Base-by-base conservation (phyloP, 23 tunicate genomes). In the Halocynthia roretzi region DNA sequence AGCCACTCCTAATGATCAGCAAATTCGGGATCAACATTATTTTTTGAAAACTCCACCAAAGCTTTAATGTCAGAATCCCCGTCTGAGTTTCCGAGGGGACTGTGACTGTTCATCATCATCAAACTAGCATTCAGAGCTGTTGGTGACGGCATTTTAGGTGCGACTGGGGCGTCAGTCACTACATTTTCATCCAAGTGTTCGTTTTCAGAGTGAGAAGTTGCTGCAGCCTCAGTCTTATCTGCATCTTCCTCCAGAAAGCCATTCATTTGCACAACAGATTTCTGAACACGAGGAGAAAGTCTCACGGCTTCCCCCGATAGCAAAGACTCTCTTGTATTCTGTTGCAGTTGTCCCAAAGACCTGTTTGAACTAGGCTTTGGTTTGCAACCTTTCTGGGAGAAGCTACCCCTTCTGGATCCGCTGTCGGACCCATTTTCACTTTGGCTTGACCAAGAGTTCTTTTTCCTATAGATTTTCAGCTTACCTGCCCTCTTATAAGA, bases 81-180 rank as follows among this genome's bases (percentile, higher is more conserved):
- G 44, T 31, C 44, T 31, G 44, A 31, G 44, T 31, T 31, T 31
- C 44, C 44, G 44, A 31, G 44, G 44, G 44, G 44, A 31, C 44
- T 31, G 44, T 31, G 44, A 31, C 78, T 54, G 63, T 74, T 74
- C 78, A 74, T 74, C 78, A 74, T 74, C 78, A 74, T 74, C 10
- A 74, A 21, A 50, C 22, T 74, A 54, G 78, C 78, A 18, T 74
- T 74, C 8, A 74, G 55, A 7, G 78, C 78, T 8, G 78, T 74
- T 21, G 78, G 78, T 50, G 78, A 74, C 8, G 62, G n/a, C 14
- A 22, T 74, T 8, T 74, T 53, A 12, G 8, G n/a, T 11, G 17
- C 5, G n/a, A 10, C 63, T 74, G 20, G 64, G 56, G 78, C 4
- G 44, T 31, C 44, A 31, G 44, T 31, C 44, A 31, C 44, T 31